Base-by-base conservation (phyloP, 92 coral and sea anemone species). In the Muricea muricata region DNA sequence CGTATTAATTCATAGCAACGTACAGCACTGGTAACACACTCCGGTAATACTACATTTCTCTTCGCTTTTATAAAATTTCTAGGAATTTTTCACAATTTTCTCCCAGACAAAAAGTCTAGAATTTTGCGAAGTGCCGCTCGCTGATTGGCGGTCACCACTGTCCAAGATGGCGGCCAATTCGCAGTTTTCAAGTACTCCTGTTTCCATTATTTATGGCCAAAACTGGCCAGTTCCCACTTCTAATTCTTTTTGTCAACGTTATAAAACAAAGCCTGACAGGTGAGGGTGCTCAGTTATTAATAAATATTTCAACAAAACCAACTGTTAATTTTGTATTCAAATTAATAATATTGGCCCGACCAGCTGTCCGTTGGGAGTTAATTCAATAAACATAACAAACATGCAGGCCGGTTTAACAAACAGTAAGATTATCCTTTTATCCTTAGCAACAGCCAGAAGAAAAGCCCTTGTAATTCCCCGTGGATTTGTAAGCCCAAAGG, bases 391-490 rank as follows among this genome's bases (percentile, higher is more conserved):
- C 50, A 37, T 21, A 45, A 15, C 32, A 39, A 29, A 13, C n/a
- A 52, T 18, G 20, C 58, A 31, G n/a, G 69, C 45, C 76, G 50
- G 50, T 30, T 21, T 7, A 23, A 40, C 24, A 33, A 35, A 35
- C 24, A 70, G 31, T 70, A 2, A 45, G 40, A n/a, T 73, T 23
- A 73, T 73, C 79, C 46, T 54, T 78, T 78, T 45, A 78, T 78
- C 83, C 83, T 25, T 78, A 57, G 83, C 70, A 78, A 78, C 83
- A 78, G 81, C 45, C 66, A n/a, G 28, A 76, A 20, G 40, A 76
- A 76, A 31, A 76, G 70, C 46, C 23, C 58, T 35, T 11, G 20
- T 52, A 52, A 32, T 32, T 78, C 83, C 6, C 50, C 71, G 10
- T 78, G 83, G 83, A 56, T 56, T 56, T 55, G 55, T 24, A 39